Evolutionary conservation across 2,797 vertebrate species (phyloP).

Genomic region (Fringilla coelebs): DNA sequence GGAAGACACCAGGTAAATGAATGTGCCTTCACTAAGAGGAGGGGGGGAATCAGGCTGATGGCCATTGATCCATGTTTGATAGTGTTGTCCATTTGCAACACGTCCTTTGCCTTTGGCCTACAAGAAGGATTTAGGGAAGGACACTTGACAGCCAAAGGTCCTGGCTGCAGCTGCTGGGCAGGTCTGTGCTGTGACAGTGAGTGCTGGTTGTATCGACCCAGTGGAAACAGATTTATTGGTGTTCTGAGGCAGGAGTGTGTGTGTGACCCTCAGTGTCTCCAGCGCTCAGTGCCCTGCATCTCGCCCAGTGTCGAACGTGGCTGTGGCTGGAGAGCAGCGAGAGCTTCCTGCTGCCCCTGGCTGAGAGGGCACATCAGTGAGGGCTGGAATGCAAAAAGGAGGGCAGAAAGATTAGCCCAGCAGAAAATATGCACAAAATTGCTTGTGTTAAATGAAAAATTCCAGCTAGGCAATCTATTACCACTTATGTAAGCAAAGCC

Average conservation of each 20-base stretch:
- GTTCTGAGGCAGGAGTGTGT: neutral
- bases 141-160: neutral
- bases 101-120: neutral
- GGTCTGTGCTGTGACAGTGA: neutral
- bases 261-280: fast-evolving
- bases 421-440: neutral
- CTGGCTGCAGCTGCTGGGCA: neutral
- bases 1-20: neutral
- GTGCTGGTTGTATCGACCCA: neutral
- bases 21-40: neutral
- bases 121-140: neutral
- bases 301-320: fast-evolving
- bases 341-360: neutral
- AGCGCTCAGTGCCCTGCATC: fast-evolving
- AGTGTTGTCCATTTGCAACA: neutral
- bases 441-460: neutral
- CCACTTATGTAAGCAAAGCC: neutral
- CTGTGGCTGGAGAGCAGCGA: fast-evolving
- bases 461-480: neutral
- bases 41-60: fast-evolving
- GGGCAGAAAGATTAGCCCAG: neutral
- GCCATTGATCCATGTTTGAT: neutral
- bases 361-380: neutral
- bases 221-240: neutral
- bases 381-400: neutral